Conservation (phyloP, 2,113 vertebrate genomes). For the Proteles cristata region DNA sequence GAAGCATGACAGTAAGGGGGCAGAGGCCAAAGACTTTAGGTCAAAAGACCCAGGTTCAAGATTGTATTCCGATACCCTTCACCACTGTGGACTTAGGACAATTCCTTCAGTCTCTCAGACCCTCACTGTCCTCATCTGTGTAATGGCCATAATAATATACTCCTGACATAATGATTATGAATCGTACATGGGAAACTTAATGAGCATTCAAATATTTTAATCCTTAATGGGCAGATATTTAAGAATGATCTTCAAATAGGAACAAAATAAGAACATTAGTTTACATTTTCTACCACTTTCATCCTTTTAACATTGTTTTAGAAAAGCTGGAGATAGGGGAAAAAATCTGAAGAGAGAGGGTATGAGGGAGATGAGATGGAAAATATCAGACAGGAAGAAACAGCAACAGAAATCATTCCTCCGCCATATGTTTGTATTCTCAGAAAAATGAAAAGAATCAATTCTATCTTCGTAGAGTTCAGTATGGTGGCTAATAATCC, state of each 20-base stretch:
- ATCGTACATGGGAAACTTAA: background rate
- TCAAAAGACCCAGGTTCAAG: background rate
- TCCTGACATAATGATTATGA: background rate
- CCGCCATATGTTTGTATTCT: background rate
- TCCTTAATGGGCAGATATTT: background rate
- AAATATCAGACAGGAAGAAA: conserved; percentile 11
- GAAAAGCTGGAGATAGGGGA: background rate
- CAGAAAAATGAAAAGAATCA: background rate
- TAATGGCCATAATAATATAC: background rate
- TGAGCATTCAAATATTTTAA: background rate
- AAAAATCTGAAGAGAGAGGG: background rate
- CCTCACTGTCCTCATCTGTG: background rate
- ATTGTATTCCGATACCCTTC: background rate
- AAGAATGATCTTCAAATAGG: background rate
- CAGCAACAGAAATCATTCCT: background rate
- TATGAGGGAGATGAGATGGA: background rate
- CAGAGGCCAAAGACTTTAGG: background rate
- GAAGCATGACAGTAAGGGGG: background rate
- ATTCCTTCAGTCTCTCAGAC: background rate
- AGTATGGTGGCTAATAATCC: background rate
- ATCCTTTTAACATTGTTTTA: background rate
- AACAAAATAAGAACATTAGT: background rate
- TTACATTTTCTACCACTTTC: background rate
- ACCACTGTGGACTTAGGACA: background rate
- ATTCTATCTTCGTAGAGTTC: background rate